A percentile compares a stretch with the other conserved stretches of the same genome.
Conservation (phyloP, 2,113 vertebrate species). For the Ceuthmochares aereus region DNA sequence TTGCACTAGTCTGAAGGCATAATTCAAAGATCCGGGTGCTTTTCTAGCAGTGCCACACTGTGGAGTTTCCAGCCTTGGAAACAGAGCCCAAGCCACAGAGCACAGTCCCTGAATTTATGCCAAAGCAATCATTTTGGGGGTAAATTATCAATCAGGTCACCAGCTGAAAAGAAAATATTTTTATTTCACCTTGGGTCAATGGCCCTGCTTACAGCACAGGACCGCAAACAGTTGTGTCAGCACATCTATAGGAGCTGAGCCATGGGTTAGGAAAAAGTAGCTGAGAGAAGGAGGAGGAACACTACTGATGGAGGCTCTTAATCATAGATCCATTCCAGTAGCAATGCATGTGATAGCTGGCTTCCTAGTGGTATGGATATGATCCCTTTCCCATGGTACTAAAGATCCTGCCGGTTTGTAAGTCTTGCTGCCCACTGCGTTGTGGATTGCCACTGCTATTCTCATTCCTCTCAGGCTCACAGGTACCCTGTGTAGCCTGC, state of each 20-base stretch:
- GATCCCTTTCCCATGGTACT: neutral
- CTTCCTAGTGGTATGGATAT: neutral
- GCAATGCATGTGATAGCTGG: neutral
- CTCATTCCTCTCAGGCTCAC: neutral
- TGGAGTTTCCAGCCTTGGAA: neutral
- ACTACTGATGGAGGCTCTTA: neutral
- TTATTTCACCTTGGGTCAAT: neutral
- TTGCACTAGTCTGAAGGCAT: neutral
- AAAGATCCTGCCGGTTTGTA: neutral
- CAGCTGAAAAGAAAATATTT: neutral
- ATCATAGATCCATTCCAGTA: neutral
- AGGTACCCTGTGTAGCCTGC: neutral
- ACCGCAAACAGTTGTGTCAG: neutral
- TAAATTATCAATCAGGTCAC: neutral
- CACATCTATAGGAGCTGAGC: neutral
- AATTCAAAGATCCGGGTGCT: neutral
- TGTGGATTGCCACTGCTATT: neutral
- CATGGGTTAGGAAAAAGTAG: neutral
- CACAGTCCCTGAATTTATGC: neutral
- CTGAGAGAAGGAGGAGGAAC: neutral
- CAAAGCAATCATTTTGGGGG: neutral
- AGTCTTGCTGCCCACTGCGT: neutral
- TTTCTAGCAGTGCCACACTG: neutral
- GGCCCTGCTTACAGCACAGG: neutral
- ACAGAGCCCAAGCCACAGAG: neutral